Evolutionary conservation across 2,888 invertebrate genomes (phyloP).

Genomic region (Gymnocheta viridis): DNA sequence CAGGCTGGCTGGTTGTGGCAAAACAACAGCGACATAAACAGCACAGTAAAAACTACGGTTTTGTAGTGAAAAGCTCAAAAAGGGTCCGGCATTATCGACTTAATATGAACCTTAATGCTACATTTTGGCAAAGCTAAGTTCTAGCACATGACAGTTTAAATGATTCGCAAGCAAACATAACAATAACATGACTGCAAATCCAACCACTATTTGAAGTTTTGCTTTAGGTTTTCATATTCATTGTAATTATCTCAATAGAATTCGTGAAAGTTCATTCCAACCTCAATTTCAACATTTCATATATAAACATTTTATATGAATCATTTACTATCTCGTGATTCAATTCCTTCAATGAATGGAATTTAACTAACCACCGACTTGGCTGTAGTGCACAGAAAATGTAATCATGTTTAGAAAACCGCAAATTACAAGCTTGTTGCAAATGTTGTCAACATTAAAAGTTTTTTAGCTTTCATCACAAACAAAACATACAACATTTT

Average conservation of each 20-base stretch:
- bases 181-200: too few relatives aligned
- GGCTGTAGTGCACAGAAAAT: constrained; percentile 26
- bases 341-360: background rate
- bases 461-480: constrained; percentile 34
- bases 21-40: constrained; percentile 4
- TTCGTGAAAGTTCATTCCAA: too few relatives aligned
- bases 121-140: too few relatives aligned
- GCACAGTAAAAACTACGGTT: constrained; percentile 12
- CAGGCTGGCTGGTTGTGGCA: constrained; percentile 47
- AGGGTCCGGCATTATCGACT: background rate
- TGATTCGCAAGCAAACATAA: too few relatives aligned
- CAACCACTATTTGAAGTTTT: too few relatives aligned
- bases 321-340: background rate
- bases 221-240: too few relatives aligned
- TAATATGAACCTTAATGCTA: background rate
- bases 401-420: constrained; percentile 66
- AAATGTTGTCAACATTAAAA: constrained; percentile 64
- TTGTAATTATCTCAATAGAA: too few relatives aligned
- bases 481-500: background rate
- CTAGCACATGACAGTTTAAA: too few relatives aligned
- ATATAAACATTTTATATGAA: background rate
- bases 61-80: background rate
- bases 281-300: too few relatives aligned
- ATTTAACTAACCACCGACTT: background rate
- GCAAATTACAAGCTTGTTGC: constrained; percentile 67